A percentile compares a stretch with the other conserved stretches of the same genome.
Conservation (phyloP, 2,113 vertebrate genomes). For the Macquaria ambigua region DNA sequence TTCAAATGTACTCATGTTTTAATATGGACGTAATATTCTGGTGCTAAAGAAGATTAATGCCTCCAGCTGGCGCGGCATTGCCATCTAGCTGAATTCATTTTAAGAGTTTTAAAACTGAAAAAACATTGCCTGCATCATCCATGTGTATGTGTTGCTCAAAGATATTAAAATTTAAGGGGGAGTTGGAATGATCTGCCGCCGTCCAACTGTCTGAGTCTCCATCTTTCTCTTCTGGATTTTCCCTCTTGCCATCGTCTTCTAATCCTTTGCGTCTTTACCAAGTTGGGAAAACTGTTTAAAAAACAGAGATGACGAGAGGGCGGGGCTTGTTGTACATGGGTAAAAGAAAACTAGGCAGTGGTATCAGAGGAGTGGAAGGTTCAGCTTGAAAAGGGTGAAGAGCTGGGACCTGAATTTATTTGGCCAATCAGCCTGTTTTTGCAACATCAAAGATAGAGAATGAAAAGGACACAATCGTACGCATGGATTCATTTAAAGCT, state of each 20-base stretch:
- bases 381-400: background rate
- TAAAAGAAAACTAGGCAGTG: constrained; percentile 20
- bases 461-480: constrained; percentile 34
- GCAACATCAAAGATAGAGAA: constrained; percentile 38
- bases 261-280: constrained; percentile 39
- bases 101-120: constrained; percentile 30
- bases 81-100: constrained; percentile 47
- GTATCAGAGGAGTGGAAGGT: constrained; percentile 5
- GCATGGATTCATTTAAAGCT: constrained; percentile 34
- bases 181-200: background rate
- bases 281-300: constrained; percentile 24
- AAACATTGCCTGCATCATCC: constrained; percentile 27
- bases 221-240: constrained; percentile 45
- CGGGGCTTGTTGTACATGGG: background rate
- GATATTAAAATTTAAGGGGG: constrained; percentile 28
- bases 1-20: constrained; percentile 48
- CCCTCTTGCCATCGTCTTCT: constrained; percentile 26
- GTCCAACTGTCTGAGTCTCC: constrained; percentile 34
- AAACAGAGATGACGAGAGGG: constrained; percentile 22
- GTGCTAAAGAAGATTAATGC: constrained; percentile 48
- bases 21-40: constrained; percentile 46
- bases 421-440: constrained; percentile 18
- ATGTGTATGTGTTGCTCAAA: constrained; percentile 26
- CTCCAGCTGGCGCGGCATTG: constrained; percentile 36
- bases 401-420: constrained; percentile 42